A percentile compares a stretch with the other conserved stretches of the same genome.
These are phyloP conservation scores for Oryctes rhinoceros DNA, from an alignment of 1,140 invertebrate species.

Conservation along the genomic window DNA sequence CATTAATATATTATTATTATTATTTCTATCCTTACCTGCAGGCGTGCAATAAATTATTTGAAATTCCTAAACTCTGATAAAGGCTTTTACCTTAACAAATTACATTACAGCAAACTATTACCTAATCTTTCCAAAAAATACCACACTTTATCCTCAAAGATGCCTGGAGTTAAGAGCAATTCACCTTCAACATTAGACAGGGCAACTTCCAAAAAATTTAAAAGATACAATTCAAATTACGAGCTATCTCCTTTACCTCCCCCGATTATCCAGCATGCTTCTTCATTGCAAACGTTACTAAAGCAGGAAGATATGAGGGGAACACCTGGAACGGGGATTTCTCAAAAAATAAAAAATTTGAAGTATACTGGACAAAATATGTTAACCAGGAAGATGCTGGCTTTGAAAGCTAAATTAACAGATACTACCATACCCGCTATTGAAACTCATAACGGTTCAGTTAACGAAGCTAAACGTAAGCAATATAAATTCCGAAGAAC, in stretches of 20 bases:
- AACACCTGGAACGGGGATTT: conserved; percentile 62
- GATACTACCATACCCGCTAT: conserved; percentile 52
- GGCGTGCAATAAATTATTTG: conserved; percentile 57
- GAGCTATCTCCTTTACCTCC: conserved; percentile 31
- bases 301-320: conserved; percentile 67
- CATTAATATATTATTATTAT: not conserved
- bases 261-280: conserved; percentile 56
- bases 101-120: conserved; percentile 33
- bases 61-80: conserved; percentile 58
- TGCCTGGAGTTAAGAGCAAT: not conserved
- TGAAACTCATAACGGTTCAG: conserved; percentile 53
- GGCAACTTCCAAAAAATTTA: conserved; percentile 23
- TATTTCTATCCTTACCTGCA: conserved; percentile 45
- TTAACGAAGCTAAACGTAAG: conserved; percentile 56
- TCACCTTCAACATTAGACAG: not conserved
- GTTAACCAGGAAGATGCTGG: conserved; percentile 64
- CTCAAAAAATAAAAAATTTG: conserved; percentile 65
- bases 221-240: conserved; percentile 1
- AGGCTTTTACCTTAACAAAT: conserved; percentile 55
- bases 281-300: conserved; percentile 62
- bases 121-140: conserved; percentile 15
- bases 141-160: conserved; percentile 42
- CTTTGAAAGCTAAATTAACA: conserved; percentile 60
- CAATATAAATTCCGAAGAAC: conserved; percentile 66
- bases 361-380: conserved; percentile 66